Conservation (phyloP, 2,797 vertebrate species). For the Myotis findleyi region DNA sequence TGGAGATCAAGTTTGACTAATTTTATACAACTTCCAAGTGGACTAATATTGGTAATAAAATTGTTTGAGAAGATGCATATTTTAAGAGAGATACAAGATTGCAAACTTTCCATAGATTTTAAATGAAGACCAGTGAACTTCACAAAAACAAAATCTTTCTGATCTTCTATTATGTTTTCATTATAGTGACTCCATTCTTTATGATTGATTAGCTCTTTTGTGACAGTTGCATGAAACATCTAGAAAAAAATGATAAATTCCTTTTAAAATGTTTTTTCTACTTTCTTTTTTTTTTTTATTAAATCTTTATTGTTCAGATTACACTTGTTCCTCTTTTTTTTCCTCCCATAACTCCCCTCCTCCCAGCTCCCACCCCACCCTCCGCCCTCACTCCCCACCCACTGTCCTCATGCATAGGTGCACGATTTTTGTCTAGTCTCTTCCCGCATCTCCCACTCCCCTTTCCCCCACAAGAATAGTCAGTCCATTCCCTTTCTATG, state of each 20-base stretch:
- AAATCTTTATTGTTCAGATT: no score
- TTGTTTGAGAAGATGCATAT: slow-evolving; percentile 86
- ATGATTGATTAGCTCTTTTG: slow-evolving; percentile 63
- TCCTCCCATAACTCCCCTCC: no score
- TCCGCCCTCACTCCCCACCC: no score
- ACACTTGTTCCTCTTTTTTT: no score
- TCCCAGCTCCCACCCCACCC: no score
- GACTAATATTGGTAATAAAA: slow-evolving; percentile 82
- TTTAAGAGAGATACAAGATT: slow-evolving; percentile 81
- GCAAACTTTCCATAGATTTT: slow-evolving; percentile 77
- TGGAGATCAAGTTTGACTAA: slow-evolving; percentile 88
- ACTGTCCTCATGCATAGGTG: no score
- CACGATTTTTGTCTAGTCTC: no score
- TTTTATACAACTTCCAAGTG: slow-evolving; percentile 82
- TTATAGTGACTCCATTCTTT: slow-evolving; percentile 70
- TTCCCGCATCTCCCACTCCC: no score
- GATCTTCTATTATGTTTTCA: slow-evolving; percentile 62
- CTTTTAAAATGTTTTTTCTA: slow-evolving; percentile 1
- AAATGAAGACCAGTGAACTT: slow-evolving; percentile 79
- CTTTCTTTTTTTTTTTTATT: neutral
- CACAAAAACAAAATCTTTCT: slow-evolving; percentile 80
- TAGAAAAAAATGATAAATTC: slow-evolving; percentile 40
- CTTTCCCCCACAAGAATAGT: no score
- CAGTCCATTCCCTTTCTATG: no score
- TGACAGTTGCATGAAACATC: slow-evolving; percentile 80